A percentile compares a stretch with the other conserved stretches of the same genome.
Evolutionary conservation across 2,888 invertebrate species (phyloP).

Genomic region (Coelopa pilipes): DNA sequence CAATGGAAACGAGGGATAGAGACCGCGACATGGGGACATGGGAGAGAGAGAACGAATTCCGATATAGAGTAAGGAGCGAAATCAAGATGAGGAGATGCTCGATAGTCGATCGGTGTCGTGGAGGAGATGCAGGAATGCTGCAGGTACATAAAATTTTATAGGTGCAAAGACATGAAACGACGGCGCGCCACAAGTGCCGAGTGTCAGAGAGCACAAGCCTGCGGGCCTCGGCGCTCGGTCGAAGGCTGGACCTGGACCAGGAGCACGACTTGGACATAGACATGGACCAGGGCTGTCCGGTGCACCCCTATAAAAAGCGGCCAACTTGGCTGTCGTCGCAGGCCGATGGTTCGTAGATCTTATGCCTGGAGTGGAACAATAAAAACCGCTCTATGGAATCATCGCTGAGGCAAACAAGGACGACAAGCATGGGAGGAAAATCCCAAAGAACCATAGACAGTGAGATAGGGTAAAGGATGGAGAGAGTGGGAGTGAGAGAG

Average conservation of each 20-base stretch:
- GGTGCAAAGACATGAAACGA: slow-evolving; percentile 23
- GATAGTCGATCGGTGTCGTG: not conserved
- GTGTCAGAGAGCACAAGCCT: not conserved
- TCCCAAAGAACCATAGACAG: not conserved
- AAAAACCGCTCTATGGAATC: no score
- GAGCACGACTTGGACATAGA: not conserved
- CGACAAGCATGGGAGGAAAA: not conserved
- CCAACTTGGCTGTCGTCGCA: no score
- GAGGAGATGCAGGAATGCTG: slow-evolving; percentile 24
- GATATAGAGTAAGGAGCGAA: not conserved
- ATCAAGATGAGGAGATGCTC: slow-evolving; percentile 14
- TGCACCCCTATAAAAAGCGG: slow-evolving; percentile 1
- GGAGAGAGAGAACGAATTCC: not conserved
- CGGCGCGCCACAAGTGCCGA: not conserved
- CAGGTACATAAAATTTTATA: slow-evolving; percentile 34
- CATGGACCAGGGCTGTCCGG: not conserved
- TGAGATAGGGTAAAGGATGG: not conserved
- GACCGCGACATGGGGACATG: not conserved
- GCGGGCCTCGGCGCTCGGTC: not conserved
- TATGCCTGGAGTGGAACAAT: no score
- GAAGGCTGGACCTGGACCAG: no score
- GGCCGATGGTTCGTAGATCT: no score
- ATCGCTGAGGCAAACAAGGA: not conserved
- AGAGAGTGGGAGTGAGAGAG: not conserved
- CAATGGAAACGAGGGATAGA: no score